These are phyloP conservation scores for Hypomesus transpacificus DNA, from an alignment of 2,113 vertebrate species.

Conservation along the genomic window DNA sequence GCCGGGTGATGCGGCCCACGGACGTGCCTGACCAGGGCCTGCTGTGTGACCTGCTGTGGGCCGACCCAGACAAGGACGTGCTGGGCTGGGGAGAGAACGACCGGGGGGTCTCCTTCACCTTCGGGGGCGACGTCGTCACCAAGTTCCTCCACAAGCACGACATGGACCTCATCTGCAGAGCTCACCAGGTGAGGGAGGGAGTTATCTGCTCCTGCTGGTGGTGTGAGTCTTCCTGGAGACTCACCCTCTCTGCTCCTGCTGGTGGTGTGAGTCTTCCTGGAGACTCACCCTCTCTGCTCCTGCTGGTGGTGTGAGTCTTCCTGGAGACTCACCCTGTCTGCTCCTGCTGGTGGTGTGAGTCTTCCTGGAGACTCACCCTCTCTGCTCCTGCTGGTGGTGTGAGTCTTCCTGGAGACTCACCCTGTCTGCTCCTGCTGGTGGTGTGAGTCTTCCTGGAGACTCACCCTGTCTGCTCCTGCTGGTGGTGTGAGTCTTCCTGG, in stretches of 20 bases:
- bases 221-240: background rate
- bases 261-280: background rate
- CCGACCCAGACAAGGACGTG: constrained; percentile 94
- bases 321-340: too few relatives aligned
- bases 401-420: too few relatives aligned
- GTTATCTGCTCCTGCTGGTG: background rate
- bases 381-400: too few relatives aligned
- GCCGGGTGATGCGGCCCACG: constrained; percentile 93
- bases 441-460: too few relatives aligned
- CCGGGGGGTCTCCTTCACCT: constrained; percentile 93
- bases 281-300: background rate
- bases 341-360: background rate
- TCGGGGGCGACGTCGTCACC: constrained; percentile 91
- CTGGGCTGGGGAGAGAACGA: constrained; percentile 97
- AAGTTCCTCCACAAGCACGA: constrained; percentile 98
- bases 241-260: background rate
- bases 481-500: too few relatives aligned
- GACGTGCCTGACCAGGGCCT: constrained; percentile 97
- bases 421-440: too few relatives aligned
- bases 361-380: too few relatives aligned
- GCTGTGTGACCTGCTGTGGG: constrained; percentile 92
- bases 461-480: too few relatives aligned
- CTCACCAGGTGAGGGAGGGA: constrained; percentile 82
- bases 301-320: background rate
- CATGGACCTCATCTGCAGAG: constrained; percentile 95